Conservation (phyloP, 37 sponge, comb jelly and placozoan genomes). For the Beroe ovata region DNA sequence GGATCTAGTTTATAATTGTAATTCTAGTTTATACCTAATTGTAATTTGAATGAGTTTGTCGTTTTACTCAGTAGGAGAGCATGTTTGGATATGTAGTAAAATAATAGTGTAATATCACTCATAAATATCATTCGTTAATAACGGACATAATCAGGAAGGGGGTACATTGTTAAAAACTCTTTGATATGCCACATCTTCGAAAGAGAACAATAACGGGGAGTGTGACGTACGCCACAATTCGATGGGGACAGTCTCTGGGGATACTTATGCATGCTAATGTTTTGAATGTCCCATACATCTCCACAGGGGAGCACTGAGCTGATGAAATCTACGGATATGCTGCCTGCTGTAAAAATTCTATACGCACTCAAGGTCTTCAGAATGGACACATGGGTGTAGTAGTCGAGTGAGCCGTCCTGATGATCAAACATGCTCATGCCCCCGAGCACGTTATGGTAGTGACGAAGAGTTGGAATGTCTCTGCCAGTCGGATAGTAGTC, state of each 20-base stretch:
- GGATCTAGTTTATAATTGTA: background rate
- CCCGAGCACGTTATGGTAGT: background rate
- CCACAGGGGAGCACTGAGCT: background rate
- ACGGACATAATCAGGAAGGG: background rate
- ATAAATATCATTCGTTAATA: no score
- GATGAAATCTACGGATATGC: background rate
- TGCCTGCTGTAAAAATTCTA: background rate
- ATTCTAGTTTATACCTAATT: no score
- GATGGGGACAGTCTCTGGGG: background rate
- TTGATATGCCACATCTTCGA: background rate
- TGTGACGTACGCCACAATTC: background rate
- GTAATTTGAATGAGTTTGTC: no score
- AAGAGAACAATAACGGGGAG: background rate
- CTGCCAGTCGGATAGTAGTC: background rate
- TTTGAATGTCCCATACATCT: background rate
- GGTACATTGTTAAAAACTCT: background rate
- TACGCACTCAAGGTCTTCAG: background rate
- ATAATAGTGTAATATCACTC: background rate
- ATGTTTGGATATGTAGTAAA: background rate
- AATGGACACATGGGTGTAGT: background rate
- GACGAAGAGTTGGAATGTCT: background rate
- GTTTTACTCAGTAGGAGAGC: no score
- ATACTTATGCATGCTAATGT: background rate
- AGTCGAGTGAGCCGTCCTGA: background rate
- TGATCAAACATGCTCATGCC: background rate